A percentile compares a stretch with the other conserved stretches of the same genome.
Evolutionary conservation across 2,113 vertebrate species (phyloP).

Genomic region (Verasper variegatus): DNA sequence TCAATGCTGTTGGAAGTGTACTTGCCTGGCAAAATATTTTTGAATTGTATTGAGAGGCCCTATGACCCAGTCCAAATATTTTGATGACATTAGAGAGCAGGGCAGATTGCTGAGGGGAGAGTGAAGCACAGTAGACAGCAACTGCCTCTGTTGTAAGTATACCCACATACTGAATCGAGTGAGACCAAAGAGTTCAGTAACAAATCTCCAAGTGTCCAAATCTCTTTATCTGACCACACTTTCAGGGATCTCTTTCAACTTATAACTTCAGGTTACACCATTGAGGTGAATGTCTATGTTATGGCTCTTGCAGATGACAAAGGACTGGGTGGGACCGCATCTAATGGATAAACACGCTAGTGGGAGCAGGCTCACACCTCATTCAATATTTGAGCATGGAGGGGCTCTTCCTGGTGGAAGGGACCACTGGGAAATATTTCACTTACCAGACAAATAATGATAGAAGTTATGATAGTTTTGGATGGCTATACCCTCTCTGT

Average conservation of each 20-base stretch:
- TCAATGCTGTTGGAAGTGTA: background rate
- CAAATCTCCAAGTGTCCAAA: background rate
- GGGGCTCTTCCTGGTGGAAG: background rate
- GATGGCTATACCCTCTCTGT: background rate
- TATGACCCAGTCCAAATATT: conserved; percentile 4
- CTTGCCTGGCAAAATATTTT: background rate
- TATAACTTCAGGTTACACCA: background rate
- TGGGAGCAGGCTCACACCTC: background rate
- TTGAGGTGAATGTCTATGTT: background rate
- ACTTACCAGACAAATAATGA: background rate
- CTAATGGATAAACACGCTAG: background rate
- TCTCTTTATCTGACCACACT: too few relatives aligned
- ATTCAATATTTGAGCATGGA: background rate
- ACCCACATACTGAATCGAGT: background rate
- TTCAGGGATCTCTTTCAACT: too few relatives aligned
- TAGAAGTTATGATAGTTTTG: background rate
- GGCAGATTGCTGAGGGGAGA: background rate
- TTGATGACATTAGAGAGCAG: background rate
- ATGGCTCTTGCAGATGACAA: background rate
- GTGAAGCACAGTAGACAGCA: background rate
- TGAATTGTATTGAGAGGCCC: background rate
- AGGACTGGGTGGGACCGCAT: background rate
- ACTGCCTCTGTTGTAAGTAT: background rate
- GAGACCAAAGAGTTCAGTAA: background rate
- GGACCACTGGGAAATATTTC: background rate